These are phyloP conservation scores for Palaemon carinicauda DNA, from an alignment of 1,140 invertebrate species.

Conservation along the genomic window DNA sequence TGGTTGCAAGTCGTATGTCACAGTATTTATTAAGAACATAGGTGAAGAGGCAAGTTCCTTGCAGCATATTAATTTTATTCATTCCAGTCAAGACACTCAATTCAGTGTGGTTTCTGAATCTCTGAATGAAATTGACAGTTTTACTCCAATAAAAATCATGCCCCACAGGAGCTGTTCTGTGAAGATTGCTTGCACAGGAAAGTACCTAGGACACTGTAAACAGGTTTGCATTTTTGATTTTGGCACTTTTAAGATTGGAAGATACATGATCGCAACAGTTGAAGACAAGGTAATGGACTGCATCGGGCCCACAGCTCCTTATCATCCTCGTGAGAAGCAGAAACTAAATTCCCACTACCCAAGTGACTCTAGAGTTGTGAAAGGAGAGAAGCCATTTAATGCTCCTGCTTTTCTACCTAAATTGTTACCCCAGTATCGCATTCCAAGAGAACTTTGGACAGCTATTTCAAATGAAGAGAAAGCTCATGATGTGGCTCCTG, in stretches of 20 bases:
- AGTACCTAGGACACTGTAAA: conserved; percentile 69
- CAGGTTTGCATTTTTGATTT: conserved; percentile 72
- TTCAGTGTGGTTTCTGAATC: conserved; percentile 1
- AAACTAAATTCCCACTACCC: conserved; percentile 47
- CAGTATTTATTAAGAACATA: neutral
- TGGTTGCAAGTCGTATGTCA: neutral
- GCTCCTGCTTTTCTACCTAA: conserved; percentile 67
- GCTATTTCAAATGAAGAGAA: conserved; percentile 61
- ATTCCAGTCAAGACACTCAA: conserved; percentile 7
- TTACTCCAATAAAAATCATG: neutral
- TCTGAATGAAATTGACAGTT: neutral
- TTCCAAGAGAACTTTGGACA: conserved; percentile 62
- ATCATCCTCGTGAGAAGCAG: conserved; percentile 54
- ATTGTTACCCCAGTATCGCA: conserved; percentile 60
- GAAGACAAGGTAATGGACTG: conserved; percentile 47
- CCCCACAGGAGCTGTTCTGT: neutral
- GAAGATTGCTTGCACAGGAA: conserved; percentile 61
- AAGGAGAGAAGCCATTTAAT: conserved; percentile 65
- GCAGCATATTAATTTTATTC: conserved; percentile 4
- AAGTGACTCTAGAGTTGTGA: conserved; percentile 69
- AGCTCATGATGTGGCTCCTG: conserved; percentile 58
- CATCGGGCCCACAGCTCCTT: conserved; percentile 43
- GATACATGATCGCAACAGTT: conserved; percentile 68
- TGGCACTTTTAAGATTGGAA: conserved; percentile 69
- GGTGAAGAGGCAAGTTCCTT: neutral